A percentile compares a stretch with the other conserved stretches of the same genome.
Evolutionary conservation across 2,797 vertebrate genomes (phyloP).

Genomic region (Muscicapa striata): DNA sequence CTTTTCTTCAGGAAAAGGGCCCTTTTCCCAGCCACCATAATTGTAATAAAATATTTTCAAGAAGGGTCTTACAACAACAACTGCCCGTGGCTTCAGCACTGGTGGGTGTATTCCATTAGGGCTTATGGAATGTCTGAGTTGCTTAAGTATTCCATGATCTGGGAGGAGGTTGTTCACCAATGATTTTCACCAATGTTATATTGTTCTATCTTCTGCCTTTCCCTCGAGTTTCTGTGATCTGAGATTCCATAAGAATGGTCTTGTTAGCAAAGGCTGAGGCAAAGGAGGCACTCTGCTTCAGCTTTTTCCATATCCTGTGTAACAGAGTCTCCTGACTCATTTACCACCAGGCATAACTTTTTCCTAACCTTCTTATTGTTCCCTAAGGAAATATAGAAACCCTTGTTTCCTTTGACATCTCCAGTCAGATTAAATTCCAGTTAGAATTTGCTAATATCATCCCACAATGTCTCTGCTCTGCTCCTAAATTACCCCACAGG

Average conservation of each 20-base stretch:
- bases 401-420: background rate
- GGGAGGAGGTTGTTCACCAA: too few species aligned
- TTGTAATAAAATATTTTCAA: background rate
- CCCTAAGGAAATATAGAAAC: background rate
- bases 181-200: background rate
- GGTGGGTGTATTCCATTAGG: accelerated
- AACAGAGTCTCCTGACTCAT: background rate
- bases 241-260: background rate
- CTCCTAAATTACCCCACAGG: background rate
- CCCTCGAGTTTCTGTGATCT: background rate
- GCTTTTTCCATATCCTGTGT: background rate
- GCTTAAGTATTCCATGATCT: background rate
- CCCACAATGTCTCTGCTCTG: background rate
- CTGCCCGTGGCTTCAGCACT: background rate
- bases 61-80: background rate
- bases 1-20: background rate
- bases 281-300: background rate
- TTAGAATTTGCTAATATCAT: too few species aligned
- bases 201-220: background rate
- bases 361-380: background rate
- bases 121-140: background rate
- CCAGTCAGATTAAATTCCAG: background rate
- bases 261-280: background rate
- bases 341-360: background rate
- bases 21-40: background rate